Evolutionary conservation across 53 echinoderm and acorn worm genomes (phyloP).

Genomic region (Mesocentrotus franciscanus): DNA sequence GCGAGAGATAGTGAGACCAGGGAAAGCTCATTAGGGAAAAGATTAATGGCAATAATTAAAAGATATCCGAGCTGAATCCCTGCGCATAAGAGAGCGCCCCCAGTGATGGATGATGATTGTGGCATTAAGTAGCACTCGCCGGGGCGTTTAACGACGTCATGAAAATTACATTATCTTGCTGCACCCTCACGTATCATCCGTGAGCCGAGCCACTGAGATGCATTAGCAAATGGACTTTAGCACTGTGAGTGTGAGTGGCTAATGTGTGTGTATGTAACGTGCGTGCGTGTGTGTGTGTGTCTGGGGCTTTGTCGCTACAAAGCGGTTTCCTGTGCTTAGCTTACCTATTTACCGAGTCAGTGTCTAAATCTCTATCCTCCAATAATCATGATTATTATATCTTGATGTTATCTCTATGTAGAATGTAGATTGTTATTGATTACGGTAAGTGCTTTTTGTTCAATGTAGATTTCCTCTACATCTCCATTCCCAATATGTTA

Average conservation of each 20-base stretch:
- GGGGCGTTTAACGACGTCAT: constrained; percentile 59
- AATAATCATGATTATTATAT: background rate
- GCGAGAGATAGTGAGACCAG: background rate
- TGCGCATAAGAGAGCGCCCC: constrained; percentile 10
- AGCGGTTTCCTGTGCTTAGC: constrained; percentile 27
- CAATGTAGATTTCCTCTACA: background rate
- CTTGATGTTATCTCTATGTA: background rate
- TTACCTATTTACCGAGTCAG: background rate
- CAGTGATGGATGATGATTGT: constrained; percentile 56
- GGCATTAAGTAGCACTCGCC: constrained; percentile 52
- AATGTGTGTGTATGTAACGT: constrained; percentile 34
- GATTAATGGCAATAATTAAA: constrained; percentile 56
- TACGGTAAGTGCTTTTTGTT: background rate
- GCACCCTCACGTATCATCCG: constrained; percentile 14
- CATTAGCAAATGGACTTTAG: constrained; percentile 41
- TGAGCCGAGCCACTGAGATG: background rate
- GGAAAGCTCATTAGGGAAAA: constrained; percentile 36
- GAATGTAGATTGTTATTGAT: background rate
- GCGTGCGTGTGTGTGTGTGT: constrained; percentile 28
- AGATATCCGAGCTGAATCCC: constrained; percentile 34
- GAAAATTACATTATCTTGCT: constrained; percentile 61
- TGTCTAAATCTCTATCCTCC: background rate
- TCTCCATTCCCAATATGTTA: background rate
- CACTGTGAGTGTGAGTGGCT: background rate
- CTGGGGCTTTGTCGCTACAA: background rate